Base-by-base conservation (phyloP, 2,888 invertebrate genomes). In the Crossocerus cetratus region DNA sequence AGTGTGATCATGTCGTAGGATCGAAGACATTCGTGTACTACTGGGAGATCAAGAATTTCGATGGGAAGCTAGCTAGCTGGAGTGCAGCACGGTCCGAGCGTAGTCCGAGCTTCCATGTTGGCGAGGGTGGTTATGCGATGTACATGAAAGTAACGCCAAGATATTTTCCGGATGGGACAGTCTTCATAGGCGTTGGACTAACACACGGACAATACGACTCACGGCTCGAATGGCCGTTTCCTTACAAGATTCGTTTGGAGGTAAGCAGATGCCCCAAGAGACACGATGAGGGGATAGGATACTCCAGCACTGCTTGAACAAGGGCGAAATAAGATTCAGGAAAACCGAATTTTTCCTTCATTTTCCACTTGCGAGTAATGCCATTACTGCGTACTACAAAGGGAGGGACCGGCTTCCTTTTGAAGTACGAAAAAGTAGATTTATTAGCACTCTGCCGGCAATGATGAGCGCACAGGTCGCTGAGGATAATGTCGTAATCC, bases 141-240 rank as follows among this genome's bases (percentile, higher is more conserved):
- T 91, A 90, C 71, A 76, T 91, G 42, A 88, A 87, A 80, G 83
- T 90, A 43, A 88, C 88, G 58, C 90, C 91, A 0, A 85, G 87
- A 61, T 88, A 89, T 73, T 87, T 86, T 67, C 87, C 87, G 2
- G 86, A 89, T 49, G 89, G 88, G 23, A 83, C 82, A 4, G 66
- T 83, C 59, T 85, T 86, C 65, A 81, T 91, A 20, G 88, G 90
- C 54, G 89, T 89, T 2, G 91, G 91, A 18, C 74, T 91, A 16
- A 91, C 91, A 0, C 86, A 82, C 18, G 91, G 91, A 54, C 83
- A 82, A 8, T 73, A 83, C 43, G 91, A 91, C 81, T 84, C 86
- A 22, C 69, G 77, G 20, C 83, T 91, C 4, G 67, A 81, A 13
- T 91, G 91, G 91, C 91, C 91, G 3, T 91, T 91, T 82, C 76